Evolutionary conservation across 2,113 vertebrate genomes (phyloP).

Genomic region (Circaetus gallicus): DNA sequence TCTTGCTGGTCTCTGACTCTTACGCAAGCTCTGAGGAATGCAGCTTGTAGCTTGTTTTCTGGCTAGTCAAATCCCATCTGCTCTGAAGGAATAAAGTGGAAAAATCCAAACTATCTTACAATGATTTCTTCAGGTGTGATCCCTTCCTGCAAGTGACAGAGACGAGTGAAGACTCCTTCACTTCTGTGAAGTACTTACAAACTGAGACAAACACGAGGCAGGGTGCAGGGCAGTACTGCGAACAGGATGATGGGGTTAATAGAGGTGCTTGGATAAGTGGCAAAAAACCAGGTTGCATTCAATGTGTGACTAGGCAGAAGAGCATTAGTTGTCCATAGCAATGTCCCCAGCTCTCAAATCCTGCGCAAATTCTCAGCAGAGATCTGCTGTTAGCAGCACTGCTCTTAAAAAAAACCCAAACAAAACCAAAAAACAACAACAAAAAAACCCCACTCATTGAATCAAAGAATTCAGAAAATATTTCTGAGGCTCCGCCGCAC

Average conservation of each 20-base stretch:
- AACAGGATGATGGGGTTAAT: background rate
- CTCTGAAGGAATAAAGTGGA: background rate
- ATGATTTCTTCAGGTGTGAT: background rate
- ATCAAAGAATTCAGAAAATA: background rate
- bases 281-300: background rate
- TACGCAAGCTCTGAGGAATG: background rate
- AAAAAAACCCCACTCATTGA: background rate
- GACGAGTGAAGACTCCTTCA: background rate
- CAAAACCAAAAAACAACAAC: too few species aligned
- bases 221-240: background rate
- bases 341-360: background rate
- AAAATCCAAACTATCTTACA: background rate
- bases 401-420: background rate
- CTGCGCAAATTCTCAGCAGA: background rate
- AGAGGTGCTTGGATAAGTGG: background rate
- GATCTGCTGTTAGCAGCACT: background rate
- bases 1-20: background rate
- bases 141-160: background rate
- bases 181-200: background rate
- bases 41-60: background rate
- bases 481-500: background rate
- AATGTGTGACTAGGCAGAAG: background rate
- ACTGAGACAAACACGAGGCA: background rate
- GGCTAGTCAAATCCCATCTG: background rate
- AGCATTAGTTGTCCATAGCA: background rate